A percentile compares a stretch with the other conserved stretches of the same genome.
Conservation (phyloP, 2,797 vertebrate species). For the Triplophysa yarkandensis region DNA sequence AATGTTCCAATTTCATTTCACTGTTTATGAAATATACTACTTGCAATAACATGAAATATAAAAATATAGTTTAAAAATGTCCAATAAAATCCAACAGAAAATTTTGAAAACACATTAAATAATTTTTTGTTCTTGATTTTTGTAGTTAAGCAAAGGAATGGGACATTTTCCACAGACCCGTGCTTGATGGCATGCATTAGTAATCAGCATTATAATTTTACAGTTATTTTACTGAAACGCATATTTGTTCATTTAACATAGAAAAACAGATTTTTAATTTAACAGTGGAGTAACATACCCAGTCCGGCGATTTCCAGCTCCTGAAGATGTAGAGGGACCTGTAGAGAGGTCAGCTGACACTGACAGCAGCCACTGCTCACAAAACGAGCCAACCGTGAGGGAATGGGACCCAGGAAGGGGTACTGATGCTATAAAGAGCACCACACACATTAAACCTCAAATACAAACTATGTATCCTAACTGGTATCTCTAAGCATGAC, state of each 20-base stretch:
- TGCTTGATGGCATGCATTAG: too few species aligned
- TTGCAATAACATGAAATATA: too few species aligned
- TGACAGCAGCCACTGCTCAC: conserved; percentile 88
- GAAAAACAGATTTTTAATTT: too few species aligned
- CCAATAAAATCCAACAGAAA: too few species aligned
- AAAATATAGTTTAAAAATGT: background rate
- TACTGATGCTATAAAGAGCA: conserved; percentile 73
- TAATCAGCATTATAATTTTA: too few species aligned
- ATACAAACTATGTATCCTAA: background rate
- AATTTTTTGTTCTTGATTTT: too few species aligned
- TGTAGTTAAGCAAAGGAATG: too few species aligned
- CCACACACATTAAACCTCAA: background rate
- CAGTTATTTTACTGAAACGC: too few species aligned
- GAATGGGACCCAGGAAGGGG: conserved; percentile 90
- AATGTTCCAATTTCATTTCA: background rate
- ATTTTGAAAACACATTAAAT: too few species aligned
- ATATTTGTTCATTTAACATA: too few species aligned
- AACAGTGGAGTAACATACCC: conserved; percentile 68
- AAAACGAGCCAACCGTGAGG: conserved; percentile 85
- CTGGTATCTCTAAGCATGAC: background rate
- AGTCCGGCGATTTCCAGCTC: conserved; percentile 89
- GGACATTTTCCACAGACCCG: too few species aligned
- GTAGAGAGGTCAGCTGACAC: conserved; percentile 88
- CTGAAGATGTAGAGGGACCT: conserved; percentile 86
- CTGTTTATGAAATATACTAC: too few species aligned